Conservation (phyloP, 2,888 invertebrate species). For the Gymnosoma rotundatum region DNA sequence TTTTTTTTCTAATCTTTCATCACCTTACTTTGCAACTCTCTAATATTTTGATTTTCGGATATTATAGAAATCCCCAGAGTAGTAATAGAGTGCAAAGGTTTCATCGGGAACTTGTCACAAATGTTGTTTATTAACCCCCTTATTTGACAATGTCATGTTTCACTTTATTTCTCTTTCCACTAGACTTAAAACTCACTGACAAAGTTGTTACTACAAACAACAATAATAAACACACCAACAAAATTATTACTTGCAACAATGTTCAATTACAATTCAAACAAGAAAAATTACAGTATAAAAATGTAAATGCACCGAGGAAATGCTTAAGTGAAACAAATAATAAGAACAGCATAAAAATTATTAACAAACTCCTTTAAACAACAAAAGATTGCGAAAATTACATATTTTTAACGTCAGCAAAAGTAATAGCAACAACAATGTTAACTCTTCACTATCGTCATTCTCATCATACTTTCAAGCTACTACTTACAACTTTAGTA, state of each 20-base stretch:
- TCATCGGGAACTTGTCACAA: too few relatives aligned
- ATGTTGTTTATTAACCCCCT: too few relatives aligned
- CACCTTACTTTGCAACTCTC: too few relatives aligned
- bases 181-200: background rate
- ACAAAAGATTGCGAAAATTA: background rate
- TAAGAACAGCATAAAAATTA: background rate
- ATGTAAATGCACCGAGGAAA: conserved; percentile 32
- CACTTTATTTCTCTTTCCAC: too few relatives aligned
- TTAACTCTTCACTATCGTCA: background rate
- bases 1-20: too few relatives aligned
- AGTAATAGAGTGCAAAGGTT: too few relatives aligned
- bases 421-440: background rate
- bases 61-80: too few relatives aligned
- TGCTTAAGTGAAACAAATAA: background rate
- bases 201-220: background rate
- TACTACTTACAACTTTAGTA: background rate
- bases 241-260: background rate
- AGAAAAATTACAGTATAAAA: conserved; percentile 9
- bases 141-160: too few relatives aligned
- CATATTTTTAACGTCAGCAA: background rate
- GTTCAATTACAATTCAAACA: conserved; percentile 43
- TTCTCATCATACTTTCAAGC: background rate
- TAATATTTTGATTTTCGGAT: too few relatives aligned
- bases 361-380: background rate
- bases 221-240: background rate